phyloP scores from a whole-genome alignment of 2,888 invertebrate species.

The Drosophila atripex region DNA sequence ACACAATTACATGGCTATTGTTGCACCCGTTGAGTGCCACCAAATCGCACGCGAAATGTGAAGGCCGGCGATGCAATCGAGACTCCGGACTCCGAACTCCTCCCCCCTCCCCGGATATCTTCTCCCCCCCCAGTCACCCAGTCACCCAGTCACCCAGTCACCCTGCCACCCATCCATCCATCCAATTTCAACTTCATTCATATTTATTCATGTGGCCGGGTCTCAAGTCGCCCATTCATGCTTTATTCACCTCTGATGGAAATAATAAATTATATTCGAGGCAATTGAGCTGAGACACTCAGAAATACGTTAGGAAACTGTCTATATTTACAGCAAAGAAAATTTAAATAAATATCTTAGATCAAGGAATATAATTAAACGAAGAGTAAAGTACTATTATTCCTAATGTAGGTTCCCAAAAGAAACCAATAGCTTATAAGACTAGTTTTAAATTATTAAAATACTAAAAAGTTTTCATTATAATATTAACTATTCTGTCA shows the following conservation, averaged over 20 bases:
- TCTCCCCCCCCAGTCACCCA: not conserved
- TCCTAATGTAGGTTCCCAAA: no score
- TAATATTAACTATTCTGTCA: no score
- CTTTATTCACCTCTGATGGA: slow-evolving; percentile 30
- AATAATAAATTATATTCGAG: slow-evolving; percentile 33
- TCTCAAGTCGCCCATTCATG: slow-evolving; percentile 35
- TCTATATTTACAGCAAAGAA: not conserved
- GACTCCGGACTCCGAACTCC: slow-evolving; percentile 8
- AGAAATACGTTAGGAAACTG: slow-evolving; percentile 3
- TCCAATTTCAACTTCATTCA: slow-evolving; percentile 41
- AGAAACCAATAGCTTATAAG: no score
- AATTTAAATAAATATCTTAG: not conserved
- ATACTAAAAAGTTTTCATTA: no score
- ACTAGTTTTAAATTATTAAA: no score
- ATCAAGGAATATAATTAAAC: not conserved
- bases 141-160: not conserved
- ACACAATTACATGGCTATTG: slow-evolving; percentile 62
- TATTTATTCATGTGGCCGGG: slow-evolving; percentile 43
- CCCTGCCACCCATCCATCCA: not conserved
- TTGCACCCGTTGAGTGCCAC: slow-evolving; percentile 52
- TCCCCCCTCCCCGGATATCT: not conserved
- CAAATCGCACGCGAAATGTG: slow-evolving; percentile 66
- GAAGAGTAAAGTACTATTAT: no score
- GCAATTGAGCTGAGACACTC: slow-evolving; percentile 5
- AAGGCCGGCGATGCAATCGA: slow-evolving; percentile 60